Conservation (phyloP, 2,797 vertebrate species). For the Oceanodroma leucorhoa region DNA sequence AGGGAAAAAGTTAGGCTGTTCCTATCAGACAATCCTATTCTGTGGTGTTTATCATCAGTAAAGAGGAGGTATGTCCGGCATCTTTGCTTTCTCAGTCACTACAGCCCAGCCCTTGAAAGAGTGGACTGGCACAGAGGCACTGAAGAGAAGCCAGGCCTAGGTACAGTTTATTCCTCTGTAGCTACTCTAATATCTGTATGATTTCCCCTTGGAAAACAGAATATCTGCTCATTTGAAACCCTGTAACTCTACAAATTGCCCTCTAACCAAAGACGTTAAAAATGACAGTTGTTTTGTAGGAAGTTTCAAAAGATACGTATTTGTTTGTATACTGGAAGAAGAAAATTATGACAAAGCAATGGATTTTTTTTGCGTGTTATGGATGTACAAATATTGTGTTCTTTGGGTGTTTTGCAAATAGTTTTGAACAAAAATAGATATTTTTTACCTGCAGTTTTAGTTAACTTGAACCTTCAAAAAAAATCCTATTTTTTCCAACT, state of each 20-base stretch:
- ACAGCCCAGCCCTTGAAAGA: background rate
- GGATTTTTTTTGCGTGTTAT: background rate
- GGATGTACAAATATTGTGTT: background rate
- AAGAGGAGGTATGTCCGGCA: background rate
- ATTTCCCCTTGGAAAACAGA: constrained; percentile 14
- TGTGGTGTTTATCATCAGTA: background rate
- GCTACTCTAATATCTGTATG: background rate
- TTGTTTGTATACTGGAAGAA: background rate
- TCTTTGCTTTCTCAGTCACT: background rate
- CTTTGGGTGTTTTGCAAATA: background rate
- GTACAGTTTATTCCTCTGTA: background rate
- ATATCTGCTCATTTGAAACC: constrained; percentile 14
- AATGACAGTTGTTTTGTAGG: background rate
- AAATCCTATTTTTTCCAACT: background rate
- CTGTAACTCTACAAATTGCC: background rate
- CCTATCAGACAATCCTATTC: background rate
- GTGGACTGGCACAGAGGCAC: background rate
- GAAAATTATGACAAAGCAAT: background rate
- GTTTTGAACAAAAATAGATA: background rate
- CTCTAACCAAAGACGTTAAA: background rate
- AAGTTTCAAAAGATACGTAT: background rate
- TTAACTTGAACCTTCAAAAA: background rate
- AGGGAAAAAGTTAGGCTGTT: background rate
- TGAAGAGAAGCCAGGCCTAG: background rate
- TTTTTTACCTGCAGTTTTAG: background rate